Evolutionary conservation across 2,113 vertebrate species (phyloP).

Genomic region (Pollimyrus isidori): DNA sequence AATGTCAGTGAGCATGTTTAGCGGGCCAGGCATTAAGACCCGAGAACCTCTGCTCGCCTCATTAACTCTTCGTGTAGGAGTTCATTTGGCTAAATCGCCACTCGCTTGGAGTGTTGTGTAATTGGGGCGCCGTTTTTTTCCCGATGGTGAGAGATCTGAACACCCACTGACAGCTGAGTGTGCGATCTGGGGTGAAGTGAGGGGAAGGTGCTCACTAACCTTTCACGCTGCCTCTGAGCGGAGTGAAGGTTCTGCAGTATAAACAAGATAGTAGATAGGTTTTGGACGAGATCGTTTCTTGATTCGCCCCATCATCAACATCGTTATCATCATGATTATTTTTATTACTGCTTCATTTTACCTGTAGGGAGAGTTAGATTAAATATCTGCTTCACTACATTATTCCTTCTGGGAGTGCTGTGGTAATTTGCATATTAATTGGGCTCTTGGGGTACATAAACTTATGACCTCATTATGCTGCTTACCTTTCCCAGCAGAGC

Average conservation of each 20-base stretch:
- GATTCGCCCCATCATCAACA: not conserved
- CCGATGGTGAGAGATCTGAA: not conserved
- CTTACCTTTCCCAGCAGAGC: not conserved
- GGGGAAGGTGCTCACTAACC: not conserved
- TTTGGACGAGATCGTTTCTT: not conserved
- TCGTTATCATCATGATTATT: not conserved
- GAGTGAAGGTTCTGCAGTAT: not conserved
- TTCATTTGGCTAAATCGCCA: not conserved
- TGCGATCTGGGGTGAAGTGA: not conserved
- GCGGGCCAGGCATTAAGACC: not conserved
- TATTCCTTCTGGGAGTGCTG: conserved; percentile 10
- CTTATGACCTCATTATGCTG: not conserved
- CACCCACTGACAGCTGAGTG: not conserved
- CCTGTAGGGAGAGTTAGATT: not conserved
- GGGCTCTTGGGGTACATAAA: conserved; percentile 6
- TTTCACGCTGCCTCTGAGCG: not conserved
- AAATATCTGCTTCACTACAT: conserved; percentile 9
- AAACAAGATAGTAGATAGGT: not conserved
- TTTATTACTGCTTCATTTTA: not conserved
- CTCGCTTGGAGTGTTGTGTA: not conserved
- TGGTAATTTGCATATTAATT: not conserved
- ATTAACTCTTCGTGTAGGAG: not conserved
- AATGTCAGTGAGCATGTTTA: not conserved
- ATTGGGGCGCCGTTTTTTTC: not conserved
- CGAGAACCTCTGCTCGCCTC: not conserved